These are phyloP conservation scores for Drosophila colorata DNA, from an alignment of 2,888 invertebrate genomes.

Conservation along the genomic window DNA sequence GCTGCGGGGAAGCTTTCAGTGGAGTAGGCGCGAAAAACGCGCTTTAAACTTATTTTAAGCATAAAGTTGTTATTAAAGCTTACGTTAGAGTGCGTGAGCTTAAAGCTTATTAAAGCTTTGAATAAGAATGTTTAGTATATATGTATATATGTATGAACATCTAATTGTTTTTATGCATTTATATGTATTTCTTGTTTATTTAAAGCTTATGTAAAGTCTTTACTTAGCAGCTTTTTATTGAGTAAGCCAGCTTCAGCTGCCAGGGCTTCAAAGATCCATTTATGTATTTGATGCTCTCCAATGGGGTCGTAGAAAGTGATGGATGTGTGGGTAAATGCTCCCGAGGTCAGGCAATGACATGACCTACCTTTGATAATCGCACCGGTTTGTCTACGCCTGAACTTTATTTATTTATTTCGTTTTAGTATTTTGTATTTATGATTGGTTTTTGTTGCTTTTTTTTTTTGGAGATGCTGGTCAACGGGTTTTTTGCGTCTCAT, in stretches of 20 bases:
- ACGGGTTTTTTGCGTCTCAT: slow-evolving; percentile 54
- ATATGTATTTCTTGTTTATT: too few relatives aligned
- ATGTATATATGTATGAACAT: too few relatives aligned
- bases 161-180: too few relatives aligned
- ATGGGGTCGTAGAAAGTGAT: slow-evolving; percentile 41
- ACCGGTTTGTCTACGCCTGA: slow-evolving; percentile 18
- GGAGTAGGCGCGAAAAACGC: too few relatives aligned
- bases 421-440: background rate
- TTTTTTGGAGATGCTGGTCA: slow-evolving; percentile 29
- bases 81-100: background rate
- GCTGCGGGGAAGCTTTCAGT: background rate
- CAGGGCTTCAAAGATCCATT: too few relatives aligned
- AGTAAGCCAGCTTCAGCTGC: too few relatives aligned
- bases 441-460: background rate
- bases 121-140: too few relatives aligned
- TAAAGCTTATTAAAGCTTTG: background rate
- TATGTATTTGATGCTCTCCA: background rate
- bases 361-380: slow-evolving; percentile 42
- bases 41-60: too few relatives aligned
- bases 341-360: slow-evolving; percentile 43
- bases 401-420: slow-evolving; percentile 7
- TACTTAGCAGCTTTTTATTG: too few relatives aligned
- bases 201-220: too few relatives aligned
- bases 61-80: background rate
- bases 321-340: slow-evolving; percentile 10